Conservation (phyloP, 2,797 vertebrate genomes). For the Gadopsis bispinosus region DNA sequence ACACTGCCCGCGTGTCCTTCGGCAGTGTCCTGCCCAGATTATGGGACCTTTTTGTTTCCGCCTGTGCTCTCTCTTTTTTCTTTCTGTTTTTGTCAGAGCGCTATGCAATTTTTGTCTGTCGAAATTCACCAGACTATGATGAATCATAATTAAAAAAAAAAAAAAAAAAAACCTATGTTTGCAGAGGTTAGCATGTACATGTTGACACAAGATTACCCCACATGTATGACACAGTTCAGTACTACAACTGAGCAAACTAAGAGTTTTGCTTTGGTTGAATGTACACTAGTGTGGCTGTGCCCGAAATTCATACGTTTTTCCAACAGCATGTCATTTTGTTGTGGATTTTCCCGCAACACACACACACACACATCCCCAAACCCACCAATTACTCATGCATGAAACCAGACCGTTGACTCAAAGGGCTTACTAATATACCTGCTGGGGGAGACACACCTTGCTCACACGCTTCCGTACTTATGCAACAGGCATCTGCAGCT, state of each 20-base stretch:
- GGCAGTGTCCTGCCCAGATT: conserved; percentile 16
- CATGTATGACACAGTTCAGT: not conserved
- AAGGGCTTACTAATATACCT: conserved; percentile 61
- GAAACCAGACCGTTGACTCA: conserved; percentile 69
- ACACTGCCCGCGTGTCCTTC: conserved; percentile 47
- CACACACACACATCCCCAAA: conserved; percentile 41
- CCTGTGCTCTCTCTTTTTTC: not conserved
- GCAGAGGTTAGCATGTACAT: not conserved
- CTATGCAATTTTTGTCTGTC: not conserved
- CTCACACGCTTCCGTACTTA: conserved; percentile 56
- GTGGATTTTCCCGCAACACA: conserved; percentile 43
- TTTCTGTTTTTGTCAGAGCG: no score
- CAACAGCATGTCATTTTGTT: not conserved
- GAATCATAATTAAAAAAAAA: no score
- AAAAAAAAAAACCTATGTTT: not conserved
- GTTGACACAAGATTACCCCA: not conserved
- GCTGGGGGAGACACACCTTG: conserved; percentile 75
- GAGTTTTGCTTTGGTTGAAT: not conserved
- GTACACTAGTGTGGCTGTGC: not conserved
- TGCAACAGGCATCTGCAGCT: conserved; percentile 42
- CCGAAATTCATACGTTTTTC: not conserved
- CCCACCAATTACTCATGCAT: conserved; percentile 48
- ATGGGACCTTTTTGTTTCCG: not conserved
- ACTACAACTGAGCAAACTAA: not conserved
- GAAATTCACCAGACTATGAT: not conserved